These are phyloP conservation scores for Stigmatopora nigra DNA, from an alignment of 2,113 vertebrate genomes.

Conservation along the genomic window DNA sequence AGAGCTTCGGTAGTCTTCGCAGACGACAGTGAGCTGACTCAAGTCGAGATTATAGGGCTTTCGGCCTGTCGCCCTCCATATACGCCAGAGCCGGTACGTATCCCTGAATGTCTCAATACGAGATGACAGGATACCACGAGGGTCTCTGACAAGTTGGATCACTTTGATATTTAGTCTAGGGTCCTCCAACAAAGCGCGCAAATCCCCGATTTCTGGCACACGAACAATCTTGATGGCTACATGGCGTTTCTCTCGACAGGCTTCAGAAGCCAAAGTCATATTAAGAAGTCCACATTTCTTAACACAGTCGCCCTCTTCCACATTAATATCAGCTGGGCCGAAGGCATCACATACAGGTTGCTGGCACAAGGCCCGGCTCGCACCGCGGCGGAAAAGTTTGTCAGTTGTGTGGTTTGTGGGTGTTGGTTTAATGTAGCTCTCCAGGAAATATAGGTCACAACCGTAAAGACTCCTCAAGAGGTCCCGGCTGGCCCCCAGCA, in stretches of 20 bases:
- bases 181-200: slow-evolving; percentile 87
- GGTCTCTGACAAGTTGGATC: slow-evolving; percentile 92
- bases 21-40: slow-evolving; percentile 86
- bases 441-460: slow-evolving; percentile 90
- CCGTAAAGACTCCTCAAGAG: slow-evolving; percentile 87
- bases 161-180: slow-evolving; percentile 91
- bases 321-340: slow-evolving; percentile 66
- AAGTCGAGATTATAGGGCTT: slow-evolving; percentile 89
- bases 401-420: slow-evolving; percentile 88
- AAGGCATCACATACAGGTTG: slow-evolving; percentile 81
- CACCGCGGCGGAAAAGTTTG: slow-evolving; percentile 86
- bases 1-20: slow-evolving; percentile 89
- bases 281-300: slow-evolving; percentile 85
- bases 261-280: slow-evolving; percentile 81
- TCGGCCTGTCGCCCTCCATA: slow-evolving; percentile 90
- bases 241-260: slow-evolving; percentile 80
- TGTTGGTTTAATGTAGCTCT: slow-evolving; percentile 91
- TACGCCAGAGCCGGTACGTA: slow-evolving; percentile 90
- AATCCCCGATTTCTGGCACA: slow-evolving; percentile 85
- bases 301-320: slow-evolving; percentile 91
- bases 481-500: slow-evolving; percentile 90
- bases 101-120: slow-evolving; percentile 93
- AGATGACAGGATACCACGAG: slow-evolving; percentile 87
- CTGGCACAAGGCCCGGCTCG: slow-evolving; percentile 87
- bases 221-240: slow-evolving; percentile 92